Conservation (phyloP, 2,888 invertebrate genomes). For the Bursaphelenchus okinawaensis region DNA sequence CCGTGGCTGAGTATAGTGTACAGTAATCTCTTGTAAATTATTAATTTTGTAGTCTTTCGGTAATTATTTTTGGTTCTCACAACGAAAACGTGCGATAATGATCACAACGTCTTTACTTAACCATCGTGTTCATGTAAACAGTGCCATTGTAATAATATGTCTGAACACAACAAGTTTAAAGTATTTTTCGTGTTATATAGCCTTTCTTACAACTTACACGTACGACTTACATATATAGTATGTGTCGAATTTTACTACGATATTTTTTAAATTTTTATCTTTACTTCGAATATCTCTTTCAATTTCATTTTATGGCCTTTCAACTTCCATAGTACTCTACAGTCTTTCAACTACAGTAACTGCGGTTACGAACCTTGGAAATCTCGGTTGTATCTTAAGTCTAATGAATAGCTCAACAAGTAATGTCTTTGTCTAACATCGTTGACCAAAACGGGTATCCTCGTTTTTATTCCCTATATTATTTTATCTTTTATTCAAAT, state of each 20-base stretch:
- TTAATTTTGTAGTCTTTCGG: no score
- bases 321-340: background rate
- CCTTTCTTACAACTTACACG: no score
- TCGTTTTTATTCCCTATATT: background rate
- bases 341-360: background rate
- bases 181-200: no score
- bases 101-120: background rate
- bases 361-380: background rate
- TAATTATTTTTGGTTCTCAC: no score
- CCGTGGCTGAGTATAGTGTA: background rate
- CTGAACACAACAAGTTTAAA: no score
- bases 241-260: background rate
- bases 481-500: background rate
- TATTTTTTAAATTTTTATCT: background rate
- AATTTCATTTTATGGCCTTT: background rate
- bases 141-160: no score
- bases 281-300: background rate
- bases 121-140: background rate
- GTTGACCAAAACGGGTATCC: background rate
- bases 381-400: background rate
- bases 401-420: background rate
- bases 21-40: no score
- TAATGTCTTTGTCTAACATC: background rate
- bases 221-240: background rate
- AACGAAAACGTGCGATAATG: no score